Evolutionary conservation across 2,888 invertebrate genomes (phyloP).

Genomic region (Cryptocheilus praepositus): DNA sequence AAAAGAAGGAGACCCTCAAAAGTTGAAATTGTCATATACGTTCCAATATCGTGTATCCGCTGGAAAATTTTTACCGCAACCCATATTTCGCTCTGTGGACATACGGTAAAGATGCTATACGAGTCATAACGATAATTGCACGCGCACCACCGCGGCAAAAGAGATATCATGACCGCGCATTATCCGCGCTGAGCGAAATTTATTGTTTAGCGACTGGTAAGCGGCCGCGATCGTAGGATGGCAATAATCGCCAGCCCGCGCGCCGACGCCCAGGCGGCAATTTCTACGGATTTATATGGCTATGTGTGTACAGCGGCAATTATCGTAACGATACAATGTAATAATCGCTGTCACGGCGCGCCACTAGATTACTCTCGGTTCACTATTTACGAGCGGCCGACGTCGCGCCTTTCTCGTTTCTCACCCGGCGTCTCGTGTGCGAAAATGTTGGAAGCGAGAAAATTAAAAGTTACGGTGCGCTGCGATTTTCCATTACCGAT

Average conservation of each 20-base stretch:
- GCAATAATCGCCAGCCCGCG: slow-evolving; percentile 33
- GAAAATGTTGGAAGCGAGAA: no score
- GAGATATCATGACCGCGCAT: not conserved
- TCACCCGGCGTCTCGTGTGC: no score
- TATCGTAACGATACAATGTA: slow-evolving; percentile 19
- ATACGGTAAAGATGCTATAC: slow-evolving; percentile 22
- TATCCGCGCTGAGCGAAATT: slow-evolving; percentile 29
- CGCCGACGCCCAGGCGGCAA: slow-evolving; percentile 34
- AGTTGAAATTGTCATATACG: slow-evolving; percentile 1
- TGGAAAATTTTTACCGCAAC: not conserved
- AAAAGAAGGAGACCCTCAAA: no score
- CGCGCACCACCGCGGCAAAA: no score
- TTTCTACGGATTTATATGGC: slow-evolving; percentile 44
- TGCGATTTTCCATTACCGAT: no score
- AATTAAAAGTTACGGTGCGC: no score
- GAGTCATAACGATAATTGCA: no score
- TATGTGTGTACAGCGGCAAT: slow-evolving; percentile 26
- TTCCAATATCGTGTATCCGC: no score
- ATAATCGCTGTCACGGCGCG: slow-evolving; percentile 10
- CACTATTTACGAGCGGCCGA: slow-evolving; percentile 1
- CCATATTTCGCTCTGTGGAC: not conserved
- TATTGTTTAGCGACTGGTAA: slow-evolving; percentile 40
- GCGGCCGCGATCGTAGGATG: slow-evolving; percentile 31
- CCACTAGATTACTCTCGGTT: slow-evolving; percentile 1
- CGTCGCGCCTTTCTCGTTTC: not conserved